Base-by-base conservation (phyloP, 2,113 vertebrate species). In the Tachuris rubrigastra region DNA sequence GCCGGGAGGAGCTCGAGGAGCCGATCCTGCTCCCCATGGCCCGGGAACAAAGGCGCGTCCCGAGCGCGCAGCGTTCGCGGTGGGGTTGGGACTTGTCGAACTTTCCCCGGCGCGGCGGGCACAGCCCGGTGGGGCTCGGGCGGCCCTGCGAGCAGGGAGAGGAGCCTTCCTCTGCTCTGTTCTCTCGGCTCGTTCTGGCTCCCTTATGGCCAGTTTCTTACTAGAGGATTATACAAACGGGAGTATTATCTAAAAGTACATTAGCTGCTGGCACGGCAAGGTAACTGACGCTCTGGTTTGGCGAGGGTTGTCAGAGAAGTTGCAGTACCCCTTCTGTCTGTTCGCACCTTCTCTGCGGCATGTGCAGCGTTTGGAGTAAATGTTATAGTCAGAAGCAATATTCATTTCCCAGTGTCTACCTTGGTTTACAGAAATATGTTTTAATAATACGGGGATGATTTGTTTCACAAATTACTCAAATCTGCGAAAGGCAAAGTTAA, bases 401-500 rank as follows among this genome's bases (percentile, higher is more conserved):
- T 42, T 15, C 9, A 8, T 59, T 59, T 66, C 62, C 67, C 15
- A 5, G 42, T 3, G 62, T 49, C 47, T n/a, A 41, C 47, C 27
- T 56, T 80, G 31, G 4, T 56, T 33, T 59, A 12, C 37, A 62
- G 11, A 87, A 80, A 68, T 44, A 25, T 1, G 39, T 37, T 81
- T 84, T 73, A 86, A 53, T 94, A 55, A 79, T 33, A 31, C 4
- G 21, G 56, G 49, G 53, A 65, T 59, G 47, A 74, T 68, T 87
- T 90, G 75, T 85, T 90, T 82, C 68, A 35, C 78, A 52, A 79
- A 77, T 52, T 28, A 55, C 30, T 55, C 33, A 28, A 56, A 95
- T 91, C 77, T 93, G 63, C 71, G 93, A 87, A 95, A 94, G 66
- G 83, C 89, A 62, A 97, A 97, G 78, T 97, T 90, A 56, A 66